phyloP scores from a whole-genome alignment of 2,113 vertebrate species.

The Psittacula cyanocephala region DNA sequence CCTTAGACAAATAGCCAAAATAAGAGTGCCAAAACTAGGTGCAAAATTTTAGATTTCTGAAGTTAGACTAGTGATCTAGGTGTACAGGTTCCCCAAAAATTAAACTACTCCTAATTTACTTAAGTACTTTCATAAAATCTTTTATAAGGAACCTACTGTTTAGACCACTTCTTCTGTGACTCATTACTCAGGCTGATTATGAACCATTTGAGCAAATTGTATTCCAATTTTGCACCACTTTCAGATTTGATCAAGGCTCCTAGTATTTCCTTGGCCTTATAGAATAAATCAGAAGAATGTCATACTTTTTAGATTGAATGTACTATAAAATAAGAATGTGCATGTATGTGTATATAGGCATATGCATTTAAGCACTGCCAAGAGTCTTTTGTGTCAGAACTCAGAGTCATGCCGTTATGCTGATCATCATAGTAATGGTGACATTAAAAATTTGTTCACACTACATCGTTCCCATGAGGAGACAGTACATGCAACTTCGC shows the following conservation, averaged over 20 bases:
- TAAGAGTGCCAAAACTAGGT: background rate
- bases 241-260: background rate
- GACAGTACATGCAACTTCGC: background rate
- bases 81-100: background rate
- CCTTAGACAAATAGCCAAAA: background rate
- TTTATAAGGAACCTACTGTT: background rate
- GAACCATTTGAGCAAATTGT: background rate
- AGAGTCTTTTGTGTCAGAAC: background rate
- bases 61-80: background rate
- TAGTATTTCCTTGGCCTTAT: background rate
- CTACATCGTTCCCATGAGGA: background rate
- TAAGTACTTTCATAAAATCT: background rate
- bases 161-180: rapidly evolving
- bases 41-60: background rate
- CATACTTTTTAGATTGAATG: background rate
- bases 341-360: background rate
- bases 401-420: background rate
- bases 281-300: background rate
- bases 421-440: background rate
- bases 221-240: background rate
- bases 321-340: background rate
- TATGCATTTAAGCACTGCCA: background rate
- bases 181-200: background rate
- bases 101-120: background rate
- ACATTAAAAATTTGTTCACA: background rate